Percentiles rank a stretch among this genome's conserved stretches.
Conservation (phyloP, 2,888 invertebrate genomes). For the Caenorhabditis angaria region DNA sequence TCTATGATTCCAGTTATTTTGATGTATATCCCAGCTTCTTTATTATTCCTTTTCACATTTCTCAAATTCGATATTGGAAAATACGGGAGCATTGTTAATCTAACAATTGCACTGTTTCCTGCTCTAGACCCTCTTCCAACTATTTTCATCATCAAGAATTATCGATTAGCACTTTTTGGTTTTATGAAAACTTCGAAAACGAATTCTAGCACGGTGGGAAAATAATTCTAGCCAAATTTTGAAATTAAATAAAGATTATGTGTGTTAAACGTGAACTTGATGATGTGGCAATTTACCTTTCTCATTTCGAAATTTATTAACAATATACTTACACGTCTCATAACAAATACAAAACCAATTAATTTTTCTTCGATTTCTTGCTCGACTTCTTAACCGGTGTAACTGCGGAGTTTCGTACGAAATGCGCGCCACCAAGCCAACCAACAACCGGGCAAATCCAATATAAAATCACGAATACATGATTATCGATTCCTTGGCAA, state of each 20-base stretch:
- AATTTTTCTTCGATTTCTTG: neutral
- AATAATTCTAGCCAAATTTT: too few relatives aligned
- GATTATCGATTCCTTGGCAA: conserved; percentile 63
- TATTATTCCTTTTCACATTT: conserved; percentile 22
- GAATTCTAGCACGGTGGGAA: too few relatives aligned
- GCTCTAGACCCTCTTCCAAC: neutral
- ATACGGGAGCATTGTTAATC: neutral
- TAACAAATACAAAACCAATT: neutral
- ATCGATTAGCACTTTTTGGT: neutral
- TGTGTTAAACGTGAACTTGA: too few relatives aligned
- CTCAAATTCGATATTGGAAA: conserved; percentile 10
- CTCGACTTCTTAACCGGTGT: too few relatives aligned
- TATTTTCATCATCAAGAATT: neutral
- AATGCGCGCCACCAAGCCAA: conserved; percentile 30
- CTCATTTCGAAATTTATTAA: too few relatives aligned
- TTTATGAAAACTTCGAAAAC: too few relatives aligned
- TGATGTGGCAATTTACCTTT: too few relatives aligned
- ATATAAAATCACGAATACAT: conserved; percentile 64
- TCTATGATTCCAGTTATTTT: neutral
- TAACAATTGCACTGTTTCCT: neutral
- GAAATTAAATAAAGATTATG: too few relatives aligned
- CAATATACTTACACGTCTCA: too few relatives aligned
- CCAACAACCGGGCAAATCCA: conserved; percentile 53
- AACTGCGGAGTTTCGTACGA: conserved; percentile 3
- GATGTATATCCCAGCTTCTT: conserved; percentile 10